Evolutionary conservation across 2,888 invertebrate species (phyloP), one percentile per base, ranked within the genome.

Genomic region (Rotaria macrura): DNA sequence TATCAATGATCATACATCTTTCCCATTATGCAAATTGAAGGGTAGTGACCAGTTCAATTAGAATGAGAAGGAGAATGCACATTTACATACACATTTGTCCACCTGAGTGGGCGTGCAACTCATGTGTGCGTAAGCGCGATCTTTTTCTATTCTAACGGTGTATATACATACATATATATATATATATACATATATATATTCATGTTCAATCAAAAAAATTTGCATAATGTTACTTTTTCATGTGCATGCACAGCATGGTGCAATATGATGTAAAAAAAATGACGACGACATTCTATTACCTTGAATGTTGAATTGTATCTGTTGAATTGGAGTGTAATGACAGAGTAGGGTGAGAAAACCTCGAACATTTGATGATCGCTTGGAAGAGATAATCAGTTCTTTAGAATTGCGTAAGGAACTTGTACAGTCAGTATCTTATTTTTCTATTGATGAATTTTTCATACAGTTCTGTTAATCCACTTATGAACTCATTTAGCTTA

Each of bases 141-240:
- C 34, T 65, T 65, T 34, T 34, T 14, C 34, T 65, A 65, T 34
- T 17, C 65, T 65, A 65, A 65, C 65, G 34, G 65, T 65, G 38
- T 34, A 14, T 34, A 34, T 65, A 65, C 38, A n/a, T 6, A 29
- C 29, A 57, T n/a, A 29, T 1, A 52, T n/a, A n/a, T n/a, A n/a
- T n/a, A n/a, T n/a, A n/a, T n/a, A n/a, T n/a, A n/a, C 12, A 47
- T 54, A 55, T 55, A 23, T 25, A 55, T 55, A 25, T 34, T 20
- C 34, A 65, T 65, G 34, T 65, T 65, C 65, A 65, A 65, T 65
- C 34, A 38, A 65, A 34, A 17, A 65, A 65, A 65, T 65, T 29
- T 65, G 65, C 65, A 65, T 65, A 65, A 65, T 65, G 65, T 65
- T 65, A 65, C 65, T 65, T 65, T 65, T 65, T 65, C 65, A 29